Conservation (phyloP, 2,113 vertebrate genomes). For the Todiramphus saurophagus region DNA sequence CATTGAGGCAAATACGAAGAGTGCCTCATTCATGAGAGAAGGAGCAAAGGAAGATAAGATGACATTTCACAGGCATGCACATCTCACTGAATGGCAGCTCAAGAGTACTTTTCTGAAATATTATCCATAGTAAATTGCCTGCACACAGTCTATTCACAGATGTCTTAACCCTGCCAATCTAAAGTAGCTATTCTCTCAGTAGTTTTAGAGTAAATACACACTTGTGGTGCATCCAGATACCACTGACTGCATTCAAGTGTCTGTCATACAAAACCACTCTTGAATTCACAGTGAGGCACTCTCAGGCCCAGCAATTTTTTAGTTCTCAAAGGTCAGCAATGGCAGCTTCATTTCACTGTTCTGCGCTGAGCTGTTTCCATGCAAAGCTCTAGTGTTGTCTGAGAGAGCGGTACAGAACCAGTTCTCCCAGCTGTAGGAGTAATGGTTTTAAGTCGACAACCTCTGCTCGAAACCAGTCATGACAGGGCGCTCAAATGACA, state of each 20-base stretch:
- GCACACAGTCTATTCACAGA: background rate
- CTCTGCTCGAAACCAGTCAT: background rate
- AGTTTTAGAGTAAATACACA: background rate
- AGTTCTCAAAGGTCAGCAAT: background rate
- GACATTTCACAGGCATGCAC: conserved; percentile 55
- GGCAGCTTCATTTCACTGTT: background rate
- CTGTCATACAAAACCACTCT: background rate
- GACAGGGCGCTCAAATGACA: background rate
- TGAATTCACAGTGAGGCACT: background rate
- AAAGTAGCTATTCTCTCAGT: background rate
- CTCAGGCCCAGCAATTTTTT: background rate
- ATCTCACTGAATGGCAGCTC: background rate
- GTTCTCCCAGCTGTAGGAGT: background rate
- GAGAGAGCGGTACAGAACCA: background rate
- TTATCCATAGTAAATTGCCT: background rate
- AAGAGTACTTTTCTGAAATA: background rate
- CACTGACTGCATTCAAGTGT: background rate
- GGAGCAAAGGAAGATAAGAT: background rate
- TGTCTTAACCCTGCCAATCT: background rate
- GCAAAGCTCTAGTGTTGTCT: background rate
- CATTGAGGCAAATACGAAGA: conserved; percentile 36
- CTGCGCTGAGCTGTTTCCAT: background rate
- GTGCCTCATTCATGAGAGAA: conserved; percentile 29
- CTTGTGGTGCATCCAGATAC: background rate
- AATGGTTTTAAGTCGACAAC: background rate